Evolutionary conservation across 2,888 invertebrate genomes (phyloP), one percentile per base, ranked within the genome.

Genomic region (Chalcis sispes): DNA sequence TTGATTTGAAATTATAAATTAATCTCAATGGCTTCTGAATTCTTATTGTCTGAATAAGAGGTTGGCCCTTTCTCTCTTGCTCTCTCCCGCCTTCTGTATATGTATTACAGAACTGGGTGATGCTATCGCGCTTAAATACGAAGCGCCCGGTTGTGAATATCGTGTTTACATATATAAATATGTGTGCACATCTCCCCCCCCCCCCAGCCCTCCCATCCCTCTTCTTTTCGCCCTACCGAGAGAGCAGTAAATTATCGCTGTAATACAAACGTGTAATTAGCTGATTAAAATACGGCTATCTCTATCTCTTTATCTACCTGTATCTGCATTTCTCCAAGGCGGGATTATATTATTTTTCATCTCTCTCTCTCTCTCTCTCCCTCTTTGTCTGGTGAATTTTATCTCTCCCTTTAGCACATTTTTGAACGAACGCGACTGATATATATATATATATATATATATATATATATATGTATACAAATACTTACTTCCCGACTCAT

Each of bases 201-300:
- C n/a, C n/a, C n/a, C n/a, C n/a, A n/a, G n/a, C n/a, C n/a, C n/a
- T n/a, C n/a, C n/a, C n/a, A n/a, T n/a, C n/a, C n/a, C n/a, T n/a
- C n/a, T n/a, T n/a, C n/a, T n/a, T n/a, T n/a, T n/a, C n/a, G n/a
- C n/a, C n/a, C n/a, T n/a, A 3, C 23, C 59, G 1, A 10, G 58
- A 27, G 27, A 18, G 7, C 3, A 32, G 42, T 59, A 42, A 59
- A 59, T 59, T 59, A 59, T 59, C 59, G 23, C 13, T 40, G 59
- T 62, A 62, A 46, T 46, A 46, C 62, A 46, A 62, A 46, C 62
- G 62, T 46, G 46, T 62, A 62, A 62, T 62, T 62, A 62, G 62
- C 27, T 62, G 62, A 62, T 62, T 62, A 46, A 62, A 62, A 46
- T 46, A 46, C 62, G 62, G 29, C 46, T 27, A 46, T 50, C 32